Conservation (phyloP, 2,888 invertebrate species). For the Horisme vitalbata region DNA sequence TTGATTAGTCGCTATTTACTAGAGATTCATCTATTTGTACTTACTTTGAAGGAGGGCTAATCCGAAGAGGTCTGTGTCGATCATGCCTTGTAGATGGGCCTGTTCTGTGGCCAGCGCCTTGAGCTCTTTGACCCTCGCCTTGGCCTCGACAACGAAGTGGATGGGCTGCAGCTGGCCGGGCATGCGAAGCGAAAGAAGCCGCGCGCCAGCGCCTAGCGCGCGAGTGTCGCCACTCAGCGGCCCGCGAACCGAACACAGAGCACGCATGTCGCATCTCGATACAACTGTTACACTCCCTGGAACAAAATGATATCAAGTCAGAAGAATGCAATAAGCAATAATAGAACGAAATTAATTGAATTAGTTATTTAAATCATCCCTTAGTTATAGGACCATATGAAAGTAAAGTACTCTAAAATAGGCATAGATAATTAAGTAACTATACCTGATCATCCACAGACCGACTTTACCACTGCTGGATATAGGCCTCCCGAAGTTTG, state of each 20-base stretch:
- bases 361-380: too few relatives aligned
- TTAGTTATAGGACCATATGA: too few relatives aligned
- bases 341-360: background rate
- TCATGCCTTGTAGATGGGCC: slow-evolving; percentile 91
- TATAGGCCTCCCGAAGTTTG: too few relatives aligned
- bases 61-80: slow-evolving; percentile 93
- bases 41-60: slow-evolving; percentile 92
- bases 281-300: slow-evolving; percentile 75
- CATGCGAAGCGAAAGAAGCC: slow-evolving; percentile 85
- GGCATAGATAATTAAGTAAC: too few relatives aligned
- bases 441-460: too few relatives aligned
- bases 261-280: slow-evolving; percentile 86
- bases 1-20: too few relatives aligned
- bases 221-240: slow-evolving; percentile 90
- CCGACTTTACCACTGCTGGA: too few relatives aligned
- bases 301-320: slow-evolving; percentile 38
- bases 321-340: background rate
- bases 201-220: slow-evolving; percentile 84
- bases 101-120: slow-evolving; percentile 91
- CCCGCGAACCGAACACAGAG: slow-evolving; percentile 93
- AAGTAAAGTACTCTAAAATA: too few relatives aligned
- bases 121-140: slow-evolving; percentile 92
- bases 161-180: slow-evolving; percentile 79
- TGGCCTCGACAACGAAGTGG: slow-evolving; percentile 87
- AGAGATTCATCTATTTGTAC: slow-evolving; percentile 26